phyloP scores from a whole-genome alignment of 2,888 invertebrate species.

The Megastigmus dorsalis region DNA sequence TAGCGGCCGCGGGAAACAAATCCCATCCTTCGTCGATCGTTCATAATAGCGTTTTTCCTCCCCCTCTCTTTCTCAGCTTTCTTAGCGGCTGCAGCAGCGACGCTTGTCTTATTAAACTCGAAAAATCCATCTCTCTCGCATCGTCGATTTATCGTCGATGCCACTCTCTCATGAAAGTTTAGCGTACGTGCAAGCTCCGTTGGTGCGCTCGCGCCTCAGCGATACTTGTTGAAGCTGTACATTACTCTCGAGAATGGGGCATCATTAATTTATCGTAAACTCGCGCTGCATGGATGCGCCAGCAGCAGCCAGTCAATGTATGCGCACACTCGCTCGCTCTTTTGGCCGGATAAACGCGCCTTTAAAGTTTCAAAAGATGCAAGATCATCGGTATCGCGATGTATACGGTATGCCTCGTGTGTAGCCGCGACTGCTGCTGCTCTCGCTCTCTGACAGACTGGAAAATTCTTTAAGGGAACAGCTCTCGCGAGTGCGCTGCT shows the following conservation, averaged over 20 bases:
- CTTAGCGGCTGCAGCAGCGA: too few species aligned
- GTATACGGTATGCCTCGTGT: too few species aligned
- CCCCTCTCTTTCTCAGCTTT: too few species aligned
- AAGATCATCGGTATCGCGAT: slow-evolving; percentile 24
- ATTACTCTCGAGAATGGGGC: slow-evolving; percentile 50
- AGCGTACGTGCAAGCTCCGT: slow-evolving; percentile 21
- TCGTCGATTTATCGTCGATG: slow-evolving; percentile 42
- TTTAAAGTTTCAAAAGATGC: slow-evolving; percentile 19
- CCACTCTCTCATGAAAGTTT: slow-evolving; percentile 40
- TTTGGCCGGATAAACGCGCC: slow-evolving; percentile 9
- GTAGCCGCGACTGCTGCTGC: too few species aligned
- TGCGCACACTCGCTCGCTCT: background rate
- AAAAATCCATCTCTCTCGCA: slow-evolving; percentile 45
- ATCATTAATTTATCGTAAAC: slow-evolving; percentile 50
- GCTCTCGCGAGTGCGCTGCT: background rate
- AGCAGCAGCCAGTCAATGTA: background rate
- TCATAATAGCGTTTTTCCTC: slow-evolving; percentile 4
- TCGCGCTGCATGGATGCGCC: background rate
- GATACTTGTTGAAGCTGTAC: slow-evolving; percentile 45
- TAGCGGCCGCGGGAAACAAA: slow-evolving; percentile 10
- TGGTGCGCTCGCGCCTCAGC: background rate
- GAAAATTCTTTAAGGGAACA: background rate
- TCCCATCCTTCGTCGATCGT: slow-evolving; percentile 30
- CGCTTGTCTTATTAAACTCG: slow-evolving; percentile 45
- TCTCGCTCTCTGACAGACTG: background rate